Percentiles rank a stretch among this genome's conserved stretches.
These are phyloP conservation scores for Sycophaga agraensis DNA, from an alignment of 1,140 invertebrate genomes.

Conservation along the genomic window DNA sequence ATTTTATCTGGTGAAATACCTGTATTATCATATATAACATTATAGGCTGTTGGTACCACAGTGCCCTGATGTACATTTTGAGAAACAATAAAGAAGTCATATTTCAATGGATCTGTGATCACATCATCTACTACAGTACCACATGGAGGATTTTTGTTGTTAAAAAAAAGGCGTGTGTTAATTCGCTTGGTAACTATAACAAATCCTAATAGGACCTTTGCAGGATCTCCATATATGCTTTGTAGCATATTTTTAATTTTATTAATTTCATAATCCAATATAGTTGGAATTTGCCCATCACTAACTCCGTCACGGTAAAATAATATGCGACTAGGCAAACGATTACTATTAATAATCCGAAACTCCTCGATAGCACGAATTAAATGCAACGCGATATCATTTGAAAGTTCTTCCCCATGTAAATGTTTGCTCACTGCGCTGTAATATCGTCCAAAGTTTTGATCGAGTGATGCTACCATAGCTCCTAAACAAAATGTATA, in stretches of 20 bases:
- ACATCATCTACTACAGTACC: conserved; percentile 85
- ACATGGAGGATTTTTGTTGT: conserved; percentile 71
- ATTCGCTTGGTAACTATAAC: conserved; percentile 74
- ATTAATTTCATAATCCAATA: conserved; percentile 64
- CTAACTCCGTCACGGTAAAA: conserved; percentile 82
- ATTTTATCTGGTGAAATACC: conserved; percentile 65
- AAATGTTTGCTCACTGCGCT: conserved; percentile 67
- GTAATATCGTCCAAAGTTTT: conserved; percentile 65
- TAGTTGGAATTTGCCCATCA: conserved; percentile 76
- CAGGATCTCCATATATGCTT: conserved; percentile 52
- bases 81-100: conserved; percentile 78
- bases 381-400: conserved; percentile 64
- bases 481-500: conserved; percentile 50
- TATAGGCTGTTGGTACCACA: conserved; percentile 77
- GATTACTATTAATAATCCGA: conserved; percentile 38
- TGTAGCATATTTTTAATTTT: conserved; percentile 59
- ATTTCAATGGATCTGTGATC: conserved; percentile 77
- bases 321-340: conserved; percentile 64
- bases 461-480: conserved; percentile 76
- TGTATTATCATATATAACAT: conserved; percentile 70
- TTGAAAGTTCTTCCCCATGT: conserved; percentile 70
- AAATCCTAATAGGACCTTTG: conserved; percentile 66
- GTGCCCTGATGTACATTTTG: conserved; percentile 67
- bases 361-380: conserved; percentile 57
- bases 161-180: conserved; percentile 67